phyloP scores from a whole-genome alignment of 2,888 invertebrate species.

The Eupithecia exiguata region DNA sequence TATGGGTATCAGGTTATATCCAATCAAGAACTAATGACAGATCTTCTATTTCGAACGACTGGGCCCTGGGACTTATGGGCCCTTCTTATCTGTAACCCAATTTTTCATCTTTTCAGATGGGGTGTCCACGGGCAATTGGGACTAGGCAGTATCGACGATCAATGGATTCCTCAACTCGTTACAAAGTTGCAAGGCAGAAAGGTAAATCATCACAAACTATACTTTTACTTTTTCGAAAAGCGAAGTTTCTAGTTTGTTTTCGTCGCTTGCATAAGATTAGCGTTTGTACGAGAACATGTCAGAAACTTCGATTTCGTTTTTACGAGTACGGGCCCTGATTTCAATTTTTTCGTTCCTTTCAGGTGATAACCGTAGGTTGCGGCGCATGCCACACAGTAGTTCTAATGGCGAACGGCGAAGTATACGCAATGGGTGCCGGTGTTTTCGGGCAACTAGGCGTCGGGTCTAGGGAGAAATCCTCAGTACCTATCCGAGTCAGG shows the following conservation, averaged over 20 bases:
- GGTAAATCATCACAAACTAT: conserved; percentile 49
- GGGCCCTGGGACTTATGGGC: too few species aligned
- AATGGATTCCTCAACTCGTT: conserved; percentile 71
- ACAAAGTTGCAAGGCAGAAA: conserved; percentile 75
- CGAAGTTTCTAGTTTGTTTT: too few species aligned
- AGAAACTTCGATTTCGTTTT: too few species aligned
- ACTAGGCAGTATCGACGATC: conserved; percentile 90
- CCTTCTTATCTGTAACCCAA: not conserved
- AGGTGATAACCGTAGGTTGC: conserved; percentile 80
- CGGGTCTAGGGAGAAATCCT: conserved; percentile 82
- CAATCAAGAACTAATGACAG: too few species aligned
- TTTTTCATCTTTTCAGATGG: conserved; percentile 84
- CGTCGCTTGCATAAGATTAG: too few species aligned
- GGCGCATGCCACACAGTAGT: conserved; percentile 90
- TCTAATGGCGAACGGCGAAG: conserved; percentile 87
- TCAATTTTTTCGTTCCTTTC: not conserved
- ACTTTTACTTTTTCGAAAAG: too few species aligned
- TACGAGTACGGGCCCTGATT: not conserved
- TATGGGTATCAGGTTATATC: too few species aligned
- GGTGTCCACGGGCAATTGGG: conserved; percentile 97
- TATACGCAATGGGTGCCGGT: conserved; percentile 88
- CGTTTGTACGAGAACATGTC: too few species aligned
- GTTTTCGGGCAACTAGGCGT: conserved; percentile 91
- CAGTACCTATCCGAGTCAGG: conserved; percentile 82
- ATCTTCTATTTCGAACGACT: too few species aligned